Base-by-base conservation (phyloP, 2,113 vertebrate genomes). In the Istiophorus platypterus region DNA sequence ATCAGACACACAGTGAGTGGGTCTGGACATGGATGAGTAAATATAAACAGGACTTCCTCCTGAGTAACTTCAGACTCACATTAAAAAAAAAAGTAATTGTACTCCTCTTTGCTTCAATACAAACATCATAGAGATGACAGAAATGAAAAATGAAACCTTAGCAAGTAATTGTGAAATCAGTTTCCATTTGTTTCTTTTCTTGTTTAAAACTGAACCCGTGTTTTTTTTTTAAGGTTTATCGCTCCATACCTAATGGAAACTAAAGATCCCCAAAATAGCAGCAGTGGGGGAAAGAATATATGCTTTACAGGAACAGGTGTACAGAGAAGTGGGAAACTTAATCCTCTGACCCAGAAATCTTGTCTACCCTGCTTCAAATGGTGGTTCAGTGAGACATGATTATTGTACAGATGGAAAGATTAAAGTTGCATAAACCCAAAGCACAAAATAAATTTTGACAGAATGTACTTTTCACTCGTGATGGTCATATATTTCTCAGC, bases 111-210 rank as follows among this genome's bases (percentile, higher is more conserved):
- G 45, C 5, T 62, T 51, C 59, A 63, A 45, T 76, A 12, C 41
- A 54, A 80, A 71, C 9, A 7, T 10, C 2, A 54, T 47, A 1
- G 26, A 80, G 59, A 24, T 2, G 20, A 22, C 47, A 7, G 31
- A 61, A 71, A 76, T 15, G 15, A 72, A 82, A 82, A 82, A 64
- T 67, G 72, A 82, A 84, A 86, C 37, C 27, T 62, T 1, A 7
- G 42, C 9, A 31, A 72, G 42, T 76, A 42, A 64, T 18, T 67
- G 27, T 76, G 71, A 84, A 76, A 84, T 45, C 3, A 26, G 45
- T 68, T 80, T 74, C 12, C 26, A 39, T 73, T 52, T 73, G 5
- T 17, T 6, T 67, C 49, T 49, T 77, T 58, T 22, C 31, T 37
- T 15, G 22, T 47, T 20, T 52, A 20, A 80, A 7, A 72, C 39